These are phyloP conservation scores for Eilema sororculum DNA, from an alignment of 2,888 invertebrate genomes.

Conservation along the genomic window DNA sequence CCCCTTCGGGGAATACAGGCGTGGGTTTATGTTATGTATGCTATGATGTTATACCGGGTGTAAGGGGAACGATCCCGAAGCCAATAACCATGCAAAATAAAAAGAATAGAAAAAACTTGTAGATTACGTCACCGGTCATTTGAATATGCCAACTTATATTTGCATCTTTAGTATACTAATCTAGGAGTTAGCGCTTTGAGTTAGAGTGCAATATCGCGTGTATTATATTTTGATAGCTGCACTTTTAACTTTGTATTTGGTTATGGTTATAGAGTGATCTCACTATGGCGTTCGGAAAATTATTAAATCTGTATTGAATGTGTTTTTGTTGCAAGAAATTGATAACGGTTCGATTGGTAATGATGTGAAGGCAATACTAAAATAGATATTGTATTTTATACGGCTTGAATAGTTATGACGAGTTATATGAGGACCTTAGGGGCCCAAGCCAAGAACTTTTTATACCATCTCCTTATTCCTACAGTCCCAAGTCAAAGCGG, in stretches of 20 bases:
- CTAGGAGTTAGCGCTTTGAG: neutral
- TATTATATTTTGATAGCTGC: neutral
- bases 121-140: constrained; percentile 20
- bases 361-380: neutral
- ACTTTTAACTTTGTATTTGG: neutral
- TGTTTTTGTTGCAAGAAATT: neutral
- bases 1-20: too few relatives aligned
- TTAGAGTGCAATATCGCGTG: constrained; percentile 3
- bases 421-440: too few relatives aligned
- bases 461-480: too few relatives aligned
- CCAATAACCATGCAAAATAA: too few relatives aligned
- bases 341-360: constrained; percentile 5
- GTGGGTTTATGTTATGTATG: too few relatives aligned
- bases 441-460: too few relatives aligned
- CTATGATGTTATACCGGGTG: too few relatives aligned
- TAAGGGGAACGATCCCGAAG: too few relatives aligned
- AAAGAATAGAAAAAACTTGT: too few relatives aligned
- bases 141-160: constrained; percentile 3
- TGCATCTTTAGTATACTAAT: neutral
- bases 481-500: too few relatives aligned
- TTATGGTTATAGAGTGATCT: constrained; percentile 15
- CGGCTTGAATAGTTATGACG: too few relatives aligned
- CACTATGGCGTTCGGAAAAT: constrained; percentile 16
- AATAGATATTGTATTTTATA: neutral
- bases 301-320: constrained; percentile 12